Evolutionary conservation across 1,140 invertebrate species (phyloP).

Genomic region (Brachionus koreanus): DNA sequence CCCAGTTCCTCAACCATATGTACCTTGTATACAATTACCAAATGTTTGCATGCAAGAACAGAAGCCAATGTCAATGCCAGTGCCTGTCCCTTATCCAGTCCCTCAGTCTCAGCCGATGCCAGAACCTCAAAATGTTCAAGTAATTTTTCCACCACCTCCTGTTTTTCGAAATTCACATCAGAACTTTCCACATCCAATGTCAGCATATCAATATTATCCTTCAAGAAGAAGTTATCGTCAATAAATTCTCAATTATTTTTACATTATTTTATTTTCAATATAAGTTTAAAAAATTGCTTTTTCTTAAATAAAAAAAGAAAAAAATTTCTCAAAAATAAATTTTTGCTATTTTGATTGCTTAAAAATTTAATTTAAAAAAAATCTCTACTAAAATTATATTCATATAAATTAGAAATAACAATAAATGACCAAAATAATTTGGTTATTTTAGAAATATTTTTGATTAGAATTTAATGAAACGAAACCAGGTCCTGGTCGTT

Average conservation of each 20-base stretch:
- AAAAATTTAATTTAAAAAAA: not conserved
- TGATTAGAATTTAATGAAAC: conserved; percentile 3
- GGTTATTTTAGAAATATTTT: not conserved
- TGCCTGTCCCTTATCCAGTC: not conserved
- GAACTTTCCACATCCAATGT: not conserved
- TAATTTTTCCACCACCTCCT: not conserved
- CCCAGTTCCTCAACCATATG: not conserved
- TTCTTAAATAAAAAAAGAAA: not conserved
- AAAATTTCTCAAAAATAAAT: not conserved
- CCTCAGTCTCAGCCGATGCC: not conserved
- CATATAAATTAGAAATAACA: not conserved
- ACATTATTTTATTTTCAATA: not conserved
- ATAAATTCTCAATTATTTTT: not conserved
- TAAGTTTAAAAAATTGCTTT: not conserved
- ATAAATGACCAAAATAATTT: not conserved
- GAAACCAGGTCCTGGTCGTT: not conserved
- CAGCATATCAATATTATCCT: not conserved
- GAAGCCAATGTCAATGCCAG: not conserved
- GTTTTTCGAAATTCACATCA: not conserved
- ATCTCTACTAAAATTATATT: no score
- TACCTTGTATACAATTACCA: not conserved
- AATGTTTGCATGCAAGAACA: not conserved
- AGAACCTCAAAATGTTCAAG: not conserved
- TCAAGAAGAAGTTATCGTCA: not conserved
- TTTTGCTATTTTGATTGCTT: not conserved